Evolutionary conservation across 2,113 vertebrate species (phyloP).

Genomic region (Alligator sinensis): DNA sequence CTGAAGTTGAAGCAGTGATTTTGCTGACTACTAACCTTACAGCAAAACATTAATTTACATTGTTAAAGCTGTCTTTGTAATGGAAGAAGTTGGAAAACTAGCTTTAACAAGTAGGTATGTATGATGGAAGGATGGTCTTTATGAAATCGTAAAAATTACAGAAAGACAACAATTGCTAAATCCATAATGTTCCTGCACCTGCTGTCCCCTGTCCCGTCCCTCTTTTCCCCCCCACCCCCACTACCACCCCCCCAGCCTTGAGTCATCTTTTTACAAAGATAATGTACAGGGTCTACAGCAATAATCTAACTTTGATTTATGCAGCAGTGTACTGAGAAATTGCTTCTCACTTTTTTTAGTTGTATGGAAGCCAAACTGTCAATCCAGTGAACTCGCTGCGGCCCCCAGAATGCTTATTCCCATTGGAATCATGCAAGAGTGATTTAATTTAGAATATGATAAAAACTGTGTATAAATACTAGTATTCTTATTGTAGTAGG

Average conservation of each 20-base stretch:
- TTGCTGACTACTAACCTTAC: background rate
- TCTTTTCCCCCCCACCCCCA: too few relatives aligned
- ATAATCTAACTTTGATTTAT: background rate
- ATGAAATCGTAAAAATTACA: background rate
- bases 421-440: constrained; percentile 4
- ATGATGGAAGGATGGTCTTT: background rate
- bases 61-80: background rate
- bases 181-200: background rate
- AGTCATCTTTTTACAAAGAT: background rate
- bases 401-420: background rate
- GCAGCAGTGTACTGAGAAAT: background rate
- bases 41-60: background rate
- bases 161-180: background rate
- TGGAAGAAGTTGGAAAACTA: background rate
- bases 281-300: background rate
- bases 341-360: background rate
- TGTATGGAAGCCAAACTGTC: background rate
- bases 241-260: background rate
- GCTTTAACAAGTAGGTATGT: background rate
- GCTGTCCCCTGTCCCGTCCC: background rate
- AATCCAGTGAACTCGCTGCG: background rate
- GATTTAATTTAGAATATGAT: background rate
- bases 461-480: background rate
- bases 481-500: background rate
- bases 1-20: background rate